Conservation (phyloP, 2,113 vertebrate genomes). For the Silurus meridionalis region DNA sequence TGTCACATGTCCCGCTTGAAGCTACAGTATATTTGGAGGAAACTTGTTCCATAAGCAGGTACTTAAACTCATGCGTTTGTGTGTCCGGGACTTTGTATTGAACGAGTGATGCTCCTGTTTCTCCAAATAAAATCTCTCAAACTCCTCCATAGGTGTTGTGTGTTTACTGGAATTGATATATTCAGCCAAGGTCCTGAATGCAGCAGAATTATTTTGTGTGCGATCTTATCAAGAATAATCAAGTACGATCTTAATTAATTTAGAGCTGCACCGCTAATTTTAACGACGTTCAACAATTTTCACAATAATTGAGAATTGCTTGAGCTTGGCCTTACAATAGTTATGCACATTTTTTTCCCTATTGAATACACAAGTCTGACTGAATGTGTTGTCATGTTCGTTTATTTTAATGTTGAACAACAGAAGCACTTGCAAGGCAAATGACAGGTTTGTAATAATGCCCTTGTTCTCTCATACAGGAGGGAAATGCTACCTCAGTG, state of each 20-base stretch:
- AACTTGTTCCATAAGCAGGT: not conserved
- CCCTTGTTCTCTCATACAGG: not conserved
- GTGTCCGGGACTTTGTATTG: conserved; percentile 6
- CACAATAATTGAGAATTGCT: not conserved
- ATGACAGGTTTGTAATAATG: not conserved
- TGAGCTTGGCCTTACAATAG: not conserved
- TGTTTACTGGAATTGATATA: conserved; percentile 7
- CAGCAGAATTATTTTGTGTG: not conserved
- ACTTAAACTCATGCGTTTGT: conserved; percentile 5
- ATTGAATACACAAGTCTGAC: not conserved
- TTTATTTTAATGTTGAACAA: not conserved
- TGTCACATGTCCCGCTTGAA: not conserved
- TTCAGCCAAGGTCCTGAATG: not conserved
- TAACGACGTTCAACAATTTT: not conserved
- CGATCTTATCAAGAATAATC: not conserved
- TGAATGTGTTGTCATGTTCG: not conserved
- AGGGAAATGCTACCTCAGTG: not conserved
- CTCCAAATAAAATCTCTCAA: conserved; percentile 44
- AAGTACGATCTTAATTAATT: not conserved
- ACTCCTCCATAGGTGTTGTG: not conserved
- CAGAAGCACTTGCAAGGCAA: not conserved
- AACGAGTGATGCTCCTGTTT: conserved; percentile 28
- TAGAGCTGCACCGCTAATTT: not conserved
- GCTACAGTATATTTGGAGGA: not conserved
- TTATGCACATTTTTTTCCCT: not conserved